Evolutionary conservation across 2,113 vertebrate genomes (phyloP), one percentile per base, ranked within the genome.

Genomic region (Chlamydotis undulata): DNA sequence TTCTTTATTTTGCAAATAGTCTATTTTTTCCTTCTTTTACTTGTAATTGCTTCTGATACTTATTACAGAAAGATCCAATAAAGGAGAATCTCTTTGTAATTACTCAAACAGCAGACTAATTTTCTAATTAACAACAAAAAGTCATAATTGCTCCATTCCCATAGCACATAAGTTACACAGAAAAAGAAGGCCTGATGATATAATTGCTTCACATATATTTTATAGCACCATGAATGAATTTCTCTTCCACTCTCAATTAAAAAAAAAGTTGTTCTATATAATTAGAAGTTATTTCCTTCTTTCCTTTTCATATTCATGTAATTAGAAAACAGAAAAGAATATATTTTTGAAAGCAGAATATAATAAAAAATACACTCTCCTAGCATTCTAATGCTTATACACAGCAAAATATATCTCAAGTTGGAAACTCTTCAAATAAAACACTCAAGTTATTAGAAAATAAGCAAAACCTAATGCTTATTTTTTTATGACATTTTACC

Each of bases 121-220:
- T 96, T 97, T 96, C 86, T 86, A 96, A 96, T 97, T 97, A 96
- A 89, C 70, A 88, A 92, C 71, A 96, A 96, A 87, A 96, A 92
- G 63, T 87, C 80, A 83, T 96, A 96, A 97, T 97, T 95, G 68
- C 52, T 94, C 31, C 28, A 84, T 87, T 96, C 93, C 87, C 71
- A 80, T 56, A 93, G 55, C n/a, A 74, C 12, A 73, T 85, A 81
- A 95, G 45, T 91, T 82, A 74, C 33, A 65, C 19, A 84, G 14
- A 91, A 95, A 94, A 90, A 89, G 68, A 91, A 95, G 35, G 76
- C 64, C 65, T 90, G 80, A 93, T 96, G 63, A 83, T 86, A 95
- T 90, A 96, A 91, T 93, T 95, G 83, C 49, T 87, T 94, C 74
- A 83, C 78, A 84, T 95, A 57, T 50, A 95, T 65, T 89, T 93